These are phyloP conservation scores for Lycorma delicatula DNA, from an alignment of 1,140 invertebrate genomes.

Conservation along the genomic window DNA sequence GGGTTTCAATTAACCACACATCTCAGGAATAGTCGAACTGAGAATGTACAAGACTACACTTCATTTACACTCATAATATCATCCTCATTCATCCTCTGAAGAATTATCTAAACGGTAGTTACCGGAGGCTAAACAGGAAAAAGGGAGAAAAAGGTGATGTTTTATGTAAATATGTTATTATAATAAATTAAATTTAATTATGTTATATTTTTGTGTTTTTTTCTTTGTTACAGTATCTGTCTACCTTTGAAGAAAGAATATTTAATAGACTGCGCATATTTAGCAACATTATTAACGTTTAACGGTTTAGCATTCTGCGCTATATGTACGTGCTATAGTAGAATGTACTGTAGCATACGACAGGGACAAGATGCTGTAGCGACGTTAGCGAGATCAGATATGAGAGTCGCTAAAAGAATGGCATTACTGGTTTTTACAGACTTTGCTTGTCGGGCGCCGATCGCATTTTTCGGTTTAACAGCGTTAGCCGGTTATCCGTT, in stretches of 20 bases:
- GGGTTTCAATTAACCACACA: no score
- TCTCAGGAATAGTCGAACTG: no score
- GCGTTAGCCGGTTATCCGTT: conserved; percentile 48
- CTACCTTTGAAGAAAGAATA: conserved; percentile 59
- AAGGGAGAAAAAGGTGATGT: no score
- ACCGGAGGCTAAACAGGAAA: no score
- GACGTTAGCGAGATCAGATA: conserved; percentile 51
- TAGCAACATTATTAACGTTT: conserved; percentile 41
- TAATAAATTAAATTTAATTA: no score
- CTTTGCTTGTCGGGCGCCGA: conserved; percentile 52
- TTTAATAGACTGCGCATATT: conserved; percentile 48
- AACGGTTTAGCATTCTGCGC: conserved; percentile 45
- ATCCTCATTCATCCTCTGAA: no score
- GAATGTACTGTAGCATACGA: conserved; percentile 43
- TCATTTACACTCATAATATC: no score
- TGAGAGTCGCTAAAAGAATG: conserved; percentile 56
- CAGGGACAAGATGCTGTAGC: conserved; percentile 39
- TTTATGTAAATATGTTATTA: no score
- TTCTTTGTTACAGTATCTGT: conserved; percentile 49
- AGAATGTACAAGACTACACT: no score
- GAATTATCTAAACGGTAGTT: no score
- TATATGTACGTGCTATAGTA: conserved; percentile 45
- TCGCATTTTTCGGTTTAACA: conserved; percentile 50
- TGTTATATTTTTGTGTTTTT: no score
- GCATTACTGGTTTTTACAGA: conserved; percentile 55